A percentile compares a stretch with the other conserved stretches of the same genome.
phyloP scores from a whole-genome alignment of 2,888 invertebrate species.

The Drosophila limbata region DNA sequence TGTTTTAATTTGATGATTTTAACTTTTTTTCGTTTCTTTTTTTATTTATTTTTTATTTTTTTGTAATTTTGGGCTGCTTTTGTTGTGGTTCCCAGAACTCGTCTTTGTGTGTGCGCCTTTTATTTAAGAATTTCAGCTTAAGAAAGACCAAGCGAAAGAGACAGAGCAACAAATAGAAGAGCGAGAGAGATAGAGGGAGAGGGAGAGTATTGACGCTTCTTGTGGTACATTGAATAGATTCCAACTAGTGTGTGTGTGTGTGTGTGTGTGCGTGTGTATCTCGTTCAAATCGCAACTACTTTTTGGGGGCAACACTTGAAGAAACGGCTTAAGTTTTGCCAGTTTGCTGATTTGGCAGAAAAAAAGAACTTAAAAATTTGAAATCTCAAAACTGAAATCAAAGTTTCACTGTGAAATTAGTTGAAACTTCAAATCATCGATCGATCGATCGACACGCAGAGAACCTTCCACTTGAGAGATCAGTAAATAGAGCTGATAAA shows the following conservation, averaged over 20 bases:
- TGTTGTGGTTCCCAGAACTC: constrained; percentile 41
- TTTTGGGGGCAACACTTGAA: constrained; percentile 40
- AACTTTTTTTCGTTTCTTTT: constrained; percentile 1
- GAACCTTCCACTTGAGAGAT: constrained; percentile 68
- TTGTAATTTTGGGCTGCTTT: constrained; percentile 15
- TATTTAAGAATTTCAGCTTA: constrained; percentile 47
- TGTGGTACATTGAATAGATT: neutral
- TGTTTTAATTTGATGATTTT: constrained; percentile 1
- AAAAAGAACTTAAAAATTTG: neutral
- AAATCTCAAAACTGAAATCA: constrained; percentile 8
- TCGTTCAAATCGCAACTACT: constrained; percentile 47
- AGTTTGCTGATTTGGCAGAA: constrained; percentile 58
- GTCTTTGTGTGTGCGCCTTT: constrained; percentile 40
- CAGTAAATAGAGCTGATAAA: constrained; percentile 80
- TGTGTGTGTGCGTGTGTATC: neutral
- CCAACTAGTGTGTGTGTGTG: neutral
- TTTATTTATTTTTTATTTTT: constrained; percentile 13
- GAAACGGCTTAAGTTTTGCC: constrained; percentile 49
- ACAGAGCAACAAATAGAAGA: neutral
- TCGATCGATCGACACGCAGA: constrained; percentile 40
- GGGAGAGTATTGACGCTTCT: constrained; percentile 13
- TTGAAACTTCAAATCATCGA: constrained; percentile 61
- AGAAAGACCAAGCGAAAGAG: constrained; percentile 9
- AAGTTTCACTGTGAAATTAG: constrained; percentile 5
- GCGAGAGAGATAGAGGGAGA: constrained; percentile 1